Base-by-base conservation (phyloP, 2,113 vertebrate species). In the Hepsetus odoe region DNA sequence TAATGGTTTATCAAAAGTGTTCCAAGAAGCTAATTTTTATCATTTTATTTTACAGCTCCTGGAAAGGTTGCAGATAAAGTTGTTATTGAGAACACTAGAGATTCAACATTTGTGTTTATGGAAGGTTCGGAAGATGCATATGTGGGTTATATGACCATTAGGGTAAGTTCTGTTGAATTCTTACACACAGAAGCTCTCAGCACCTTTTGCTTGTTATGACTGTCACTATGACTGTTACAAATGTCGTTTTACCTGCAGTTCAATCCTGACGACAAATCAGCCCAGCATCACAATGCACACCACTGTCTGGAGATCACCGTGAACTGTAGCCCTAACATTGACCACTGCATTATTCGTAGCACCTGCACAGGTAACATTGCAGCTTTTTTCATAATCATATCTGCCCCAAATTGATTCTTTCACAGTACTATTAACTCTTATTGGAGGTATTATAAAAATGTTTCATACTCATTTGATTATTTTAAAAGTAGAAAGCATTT, bases 51-150 rank as follows among this genome's bases (percentile, higher is more conserved):
- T 40, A 61, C 69, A 99, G 98, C 98, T 86, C 95, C 98, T 80
- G 98, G 98, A 79, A 99, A 99, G 95, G 97, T 99, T 85, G 95
- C 97, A 87, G 98, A 99, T 92, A 99, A 99, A 90, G 97, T 99
- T 86, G 96, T 99, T 80, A 99, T 99, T 90, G 98, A 99, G 89
- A 99, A 99, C 89, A 99, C 97, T 93, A 96, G 98, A 94, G 98
- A 99, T 89, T 99, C 98, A 74, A 99, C 98, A 11, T 99, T 99
- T 77, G 98, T 99, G 79, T 99, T 99, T 91, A 99, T 99, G 98
- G 98, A 99, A 86, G 98, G 98, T 74, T 99, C 98, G 72, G 98
- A 99, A 89, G 98, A 99, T 87, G 97, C 97, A 66, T 99, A 98
- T 76, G 97, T 99, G 85, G 97, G 98, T 84, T 99, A 98, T 87